Conservation (phyloP, 2,888 invertebrate genomes). For the Nymphalis polychloros region DNA sequence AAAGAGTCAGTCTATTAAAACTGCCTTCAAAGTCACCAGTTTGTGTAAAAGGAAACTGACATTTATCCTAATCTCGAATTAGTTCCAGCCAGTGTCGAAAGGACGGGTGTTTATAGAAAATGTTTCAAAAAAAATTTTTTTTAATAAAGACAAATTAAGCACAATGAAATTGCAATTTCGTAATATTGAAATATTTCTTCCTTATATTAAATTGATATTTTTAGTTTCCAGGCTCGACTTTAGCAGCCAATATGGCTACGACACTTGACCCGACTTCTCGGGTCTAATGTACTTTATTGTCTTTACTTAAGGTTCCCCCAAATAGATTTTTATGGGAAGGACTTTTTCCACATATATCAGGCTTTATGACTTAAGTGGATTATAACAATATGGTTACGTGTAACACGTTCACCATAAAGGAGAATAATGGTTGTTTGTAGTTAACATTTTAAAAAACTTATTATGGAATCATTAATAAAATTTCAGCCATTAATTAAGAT, state of each 20-base stretch:
- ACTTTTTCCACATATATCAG: conserved; percentile 27
- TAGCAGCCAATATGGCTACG: conserved; percentile 13
- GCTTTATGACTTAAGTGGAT: conserved; percentile 32
- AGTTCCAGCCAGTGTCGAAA: conserved; percentile 9
- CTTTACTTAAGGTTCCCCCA: conserved; percentile 35
- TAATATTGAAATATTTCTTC: neutral
- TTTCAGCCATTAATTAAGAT: too few species aligned
- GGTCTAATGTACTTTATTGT: conserved; percentile 30
- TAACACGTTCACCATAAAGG: conserved; percentile 8
- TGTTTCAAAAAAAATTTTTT: neutral
- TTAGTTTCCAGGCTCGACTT: neutral
- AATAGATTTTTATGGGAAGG: conserved; percentile 36
- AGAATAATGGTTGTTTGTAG: neutral
- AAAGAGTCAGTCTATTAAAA: conserved; percentile 30
- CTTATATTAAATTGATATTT: neutral
- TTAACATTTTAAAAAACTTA: neutral
- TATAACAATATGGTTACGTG: conserved; percentile 20
- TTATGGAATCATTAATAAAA: too few species aligned
- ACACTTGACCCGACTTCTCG: conserved; percentile 15
- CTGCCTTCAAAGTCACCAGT: conserved; percentile 59
- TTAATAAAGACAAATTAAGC: neutral
- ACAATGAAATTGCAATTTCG: neutral
- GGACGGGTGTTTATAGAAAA: neutral
- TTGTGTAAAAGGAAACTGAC: conserved; percentile 64
- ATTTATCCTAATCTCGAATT: conserved; percentile 63